Base-by-base conservation (phyloP, 2,888 invertebrate genomes). In the Anaspis maculata region DNA sequence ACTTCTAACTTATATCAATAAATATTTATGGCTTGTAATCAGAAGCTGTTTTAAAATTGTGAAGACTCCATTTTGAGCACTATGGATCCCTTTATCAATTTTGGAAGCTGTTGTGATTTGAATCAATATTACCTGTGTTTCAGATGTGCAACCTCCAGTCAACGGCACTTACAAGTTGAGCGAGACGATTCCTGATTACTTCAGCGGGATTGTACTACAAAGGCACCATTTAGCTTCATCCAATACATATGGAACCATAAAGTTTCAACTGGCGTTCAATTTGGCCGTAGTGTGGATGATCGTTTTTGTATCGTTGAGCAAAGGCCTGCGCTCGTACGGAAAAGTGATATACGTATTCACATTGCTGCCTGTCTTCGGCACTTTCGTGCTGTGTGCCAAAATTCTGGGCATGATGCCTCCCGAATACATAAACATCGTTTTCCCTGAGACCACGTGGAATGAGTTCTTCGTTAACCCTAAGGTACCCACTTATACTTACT, bases 281-380 rank as follows among this genome's bases (percentile, higher is more conserved):
- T 69, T 91, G 60, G 87, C 87, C 1, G 83, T 91, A 3, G 81
- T 90, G 13, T 92, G 91, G 91, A 81, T 87, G 74, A 80, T 87
- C 28, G 82, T 90, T 3, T 91, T 91, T 57, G 77, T 91, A 13
- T 79, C 85, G 25, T 72, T 91, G 13, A 88, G 89, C 62, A 89
- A 88, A 74, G 90, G 91, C 37, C 66, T 90, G 24, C 75, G 84
- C 49, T 85, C 85, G 1, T 86, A 86, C 51, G 86, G 87, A 37
- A 87, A 86, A 72, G 83, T 86, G 10, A 77, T 88, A 5, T 83
- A 84, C 64, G 76, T 83, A 39, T 76, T 90, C 52, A 82, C 83
- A 30, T 67, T 87, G 42, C 63, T 88, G 39, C 89, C 91, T 3
- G 74, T 90, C 25, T 73, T 84, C 46, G 80, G 85, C 2, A 81